Evolutionary conservation across 1,140 invertebrate species (phyloP), one percentile per base, ranked within the genome.

Genomic region (Drosophila lacertosa): DNA sequence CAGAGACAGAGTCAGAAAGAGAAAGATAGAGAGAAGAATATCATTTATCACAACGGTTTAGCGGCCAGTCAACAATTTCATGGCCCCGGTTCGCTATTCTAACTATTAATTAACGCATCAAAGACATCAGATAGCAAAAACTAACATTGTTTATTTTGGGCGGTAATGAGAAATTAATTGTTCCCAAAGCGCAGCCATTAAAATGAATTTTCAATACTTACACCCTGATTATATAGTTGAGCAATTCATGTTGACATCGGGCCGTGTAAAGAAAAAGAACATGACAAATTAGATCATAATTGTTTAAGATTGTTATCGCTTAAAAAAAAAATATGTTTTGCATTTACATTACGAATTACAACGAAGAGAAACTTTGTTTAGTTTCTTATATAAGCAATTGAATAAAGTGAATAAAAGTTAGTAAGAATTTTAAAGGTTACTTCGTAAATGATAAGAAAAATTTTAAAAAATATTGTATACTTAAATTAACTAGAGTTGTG

Each of bases 81-180:
- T 47, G 55, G 55, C 16, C 44, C 47, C 39, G 10, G 22, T 67
- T 39, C 26, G 26, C 37, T 37, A 2, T 44, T 18, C 26, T 15
- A 20, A 45, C 40, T 22, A 55, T 42, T 40, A 51, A 57, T 73
- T 76, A 62, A 50, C 32, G 29, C 18, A 47, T n/a, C 22, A 24
- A 50, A 6, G 10, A 26, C 33, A 29, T 7, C 15, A 13, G 7
- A 39, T 48, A 65, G 39, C 33, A 33, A 35, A 65, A 58, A 55
- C 26, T 37, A 67, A 40, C 59, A 37, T 40, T n/a, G n/a, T n/a
- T n/a, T n/a, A n/a, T 20, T 16, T 22, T n/a, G 22, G 11, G 2
- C 32, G 33, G 42, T 84, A 83, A 83, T 79, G 80, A 24, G 53
- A 77, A 69, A 82, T 82, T 86, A 86, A 86, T 86, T 88, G 71